Percentiles rank a stretch among this genome's conserved stretches.
These are phyloP conservation scores for Tinea trinotella DNA, from an alignment of 2,888 invertebrate species.

Conservation along the genomic window DNA sequence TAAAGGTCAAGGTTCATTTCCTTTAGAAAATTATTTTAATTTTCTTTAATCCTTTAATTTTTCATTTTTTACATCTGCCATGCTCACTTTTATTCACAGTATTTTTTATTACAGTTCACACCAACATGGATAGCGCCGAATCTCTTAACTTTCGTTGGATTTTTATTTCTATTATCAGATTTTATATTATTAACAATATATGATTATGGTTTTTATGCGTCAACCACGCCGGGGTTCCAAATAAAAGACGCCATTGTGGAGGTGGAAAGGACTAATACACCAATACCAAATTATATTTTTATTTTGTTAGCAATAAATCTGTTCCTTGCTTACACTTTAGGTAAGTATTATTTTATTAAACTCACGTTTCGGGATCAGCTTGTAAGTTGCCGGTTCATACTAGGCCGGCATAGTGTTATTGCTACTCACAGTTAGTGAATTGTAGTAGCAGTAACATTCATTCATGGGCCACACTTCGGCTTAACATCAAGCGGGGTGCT, in stretches of 20 bases:
- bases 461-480: no score
- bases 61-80: no score
- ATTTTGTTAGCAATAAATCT: constrained; percentile 85
- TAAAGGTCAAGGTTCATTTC: no score
- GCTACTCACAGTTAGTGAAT: no score
- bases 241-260: constrained; percentile 31
- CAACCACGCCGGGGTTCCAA: constrained; percentile 33
- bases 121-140: constrained; percentile 98
- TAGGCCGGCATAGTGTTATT: no score
- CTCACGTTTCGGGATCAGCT: no score
- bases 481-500: no score
- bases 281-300: constrained; percentile 89
- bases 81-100: no score
- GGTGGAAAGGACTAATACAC: not conserved
- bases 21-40: no score
- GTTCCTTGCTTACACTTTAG: constrained; percentile 95
- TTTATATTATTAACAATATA: constrained; percentile 84
- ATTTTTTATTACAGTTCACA: constrained; percentile 76
- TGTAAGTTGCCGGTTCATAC: no score
- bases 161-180: constrained; percentile 88
- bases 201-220: constrained; percentile 83
- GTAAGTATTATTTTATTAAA: constrained; percentile 61
- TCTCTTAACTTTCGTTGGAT: constrained; percentile 94
- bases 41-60: no score
- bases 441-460: no score